Evolutionary conservation across 2,888 invertebrate genomes (phyloP).

Genomic region (Pachliopta kotzebuea): DNA sequence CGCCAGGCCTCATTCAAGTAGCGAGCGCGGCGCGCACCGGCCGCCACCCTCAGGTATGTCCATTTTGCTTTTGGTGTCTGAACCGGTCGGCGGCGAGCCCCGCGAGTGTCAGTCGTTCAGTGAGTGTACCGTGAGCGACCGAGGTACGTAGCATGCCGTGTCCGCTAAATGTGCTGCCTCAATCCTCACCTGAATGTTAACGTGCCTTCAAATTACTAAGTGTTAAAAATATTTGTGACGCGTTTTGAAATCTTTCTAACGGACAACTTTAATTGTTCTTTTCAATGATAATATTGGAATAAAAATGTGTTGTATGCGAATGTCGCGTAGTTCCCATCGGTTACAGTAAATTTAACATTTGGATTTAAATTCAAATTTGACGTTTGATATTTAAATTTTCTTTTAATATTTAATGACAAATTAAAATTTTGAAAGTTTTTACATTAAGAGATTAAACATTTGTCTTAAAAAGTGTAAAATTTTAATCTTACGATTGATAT

Average conservation of each 20-base stretch:
- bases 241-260: constrained; percentile 8
- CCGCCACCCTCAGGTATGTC: constrained; percentile 78
- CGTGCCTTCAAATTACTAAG: constrained; percentile 39
- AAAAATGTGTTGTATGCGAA: constrained; percentile 22
- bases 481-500: background rate
- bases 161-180: constrained; percentile 38
- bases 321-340: constrained; percentile 11
- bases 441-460: background rate
- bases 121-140: constrained; percentile 49
- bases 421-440: background rate
- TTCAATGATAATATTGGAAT: background rate
- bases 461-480: background rate
- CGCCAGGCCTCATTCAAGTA: constrained; percentile 79
- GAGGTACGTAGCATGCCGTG: constrained; percentile 69
- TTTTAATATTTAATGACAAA: background rate
- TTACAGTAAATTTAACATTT: constrained; percentile 2
- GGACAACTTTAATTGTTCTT: constrained; percentile 1
- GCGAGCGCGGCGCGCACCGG: constrained; percentile 76
- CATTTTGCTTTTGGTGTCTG: constrained; percentile 79
- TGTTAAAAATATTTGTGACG: constrained; percentile 34
- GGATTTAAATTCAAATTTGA: background rate
- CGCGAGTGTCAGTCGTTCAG: constrained; percentile 74
- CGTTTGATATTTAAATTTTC: background rate
- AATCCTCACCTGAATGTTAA: constrained; percentile 36
- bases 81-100: constrained; percentile 57